These are phyloP conservation scores for Octomys mimax DNA, from an alignment of 2,797 vertebrate genomes.

Conservation along the genomic window DNA sequence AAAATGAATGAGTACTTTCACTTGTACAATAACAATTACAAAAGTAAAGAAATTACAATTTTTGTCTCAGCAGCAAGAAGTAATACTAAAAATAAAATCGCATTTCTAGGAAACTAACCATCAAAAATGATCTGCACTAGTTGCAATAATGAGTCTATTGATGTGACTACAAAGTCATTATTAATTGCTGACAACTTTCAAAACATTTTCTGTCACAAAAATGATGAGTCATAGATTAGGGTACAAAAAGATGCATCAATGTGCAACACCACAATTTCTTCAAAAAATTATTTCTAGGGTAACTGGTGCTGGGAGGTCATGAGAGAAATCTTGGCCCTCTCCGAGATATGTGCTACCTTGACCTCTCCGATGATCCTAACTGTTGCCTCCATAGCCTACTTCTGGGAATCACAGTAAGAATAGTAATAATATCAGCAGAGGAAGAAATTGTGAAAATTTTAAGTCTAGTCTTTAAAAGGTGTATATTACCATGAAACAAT, in stretches of 20 bases:
- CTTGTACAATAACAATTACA: neutral
- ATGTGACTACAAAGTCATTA: constrained; percentile 19
- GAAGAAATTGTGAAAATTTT: neutral
- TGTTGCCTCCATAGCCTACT: neutral
- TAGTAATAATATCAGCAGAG: neutral
- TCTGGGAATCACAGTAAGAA: neutral
- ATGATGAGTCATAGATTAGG: neutral
- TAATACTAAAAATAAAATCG: neutral
- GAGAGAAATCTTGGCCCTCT: neutral
- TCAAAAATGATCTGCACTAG: neutral
- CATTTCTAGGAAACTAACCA: constrained; percentile 26
- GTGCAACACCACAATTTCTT: constrained; percentile 5
- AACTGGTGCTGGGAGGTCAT: neutral
- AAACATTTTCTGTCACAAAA: constrained; percentile 24
- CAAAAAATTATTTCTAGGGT: neutral
- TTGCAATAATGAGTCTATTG: neutral
- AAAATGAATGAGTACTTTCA: neutral
- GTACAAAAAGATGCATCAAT: neutral
- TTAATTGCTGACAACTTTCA: constrained; percentile 53
- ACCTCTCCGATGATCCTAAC: neutral
- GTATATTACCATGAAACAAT: neutral
- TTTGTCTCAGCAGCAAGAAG: constrained; percentile 14
- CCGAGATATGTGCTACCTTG: no score
- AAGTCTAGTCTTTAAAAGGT: neutral
- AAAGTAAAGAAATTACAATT: neutral